Evolutionary conservation across 2,797 vertebrate species (phyloP), one percentile per base, ranked within the genome.

Genomic region (Rhinogobio ventralis): DNA sequence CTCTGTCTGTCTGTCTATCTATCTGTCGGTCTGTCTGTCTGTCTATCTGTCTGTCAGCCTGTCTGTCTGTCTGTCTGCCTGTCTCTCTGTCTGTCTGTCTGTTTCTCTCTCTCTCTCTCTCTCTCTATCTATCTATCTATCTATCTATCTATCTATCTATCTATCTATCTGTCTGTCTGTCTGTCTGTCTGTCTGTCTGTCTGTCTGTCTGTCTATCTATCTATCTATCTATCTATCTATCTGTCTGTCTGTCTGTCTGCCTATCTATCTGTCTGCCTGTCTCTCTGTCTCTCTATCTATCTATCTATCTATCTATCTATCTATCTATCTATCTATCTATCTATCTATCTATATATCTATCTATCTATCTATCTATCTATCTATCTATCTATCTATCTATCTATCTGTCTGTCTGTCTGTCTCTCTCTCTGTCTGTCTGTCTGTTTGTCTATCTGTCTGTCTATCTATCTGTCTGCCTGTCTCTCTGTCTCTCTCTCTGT

Each of bases 301-400:
- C 49, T 51, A 15, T 23, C 28, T 55, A 46, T 81, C 49, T 86
- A 72, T 72, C 49, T 83, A 4, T 17, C 19, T 17, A 39, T 4
- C 23, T 11, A 23, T 13, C 60, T 30, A 9, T 25, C 23, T 64
- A 0, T 7, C 11, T 19, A 1, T 9, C 55, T 8, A 0, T 60
- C 17, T 1, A 0, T 23, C 19, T 60, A 0, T n/a, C 19, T n/a
- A 0, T 7, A 2, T 60, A 0, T 2, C 57, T n/a, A 7, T 10
- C 17, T 2, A 1, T 30, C 45, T 46, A 1, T 71, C 1, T 45
- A 11, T 46, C 20, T 71, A 20, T 45, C 8, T 71, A 4, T 45
- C 33, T 71, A 2, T 49, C n/a, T 49, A 15, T 73, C 3, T 73
- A 7, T 36, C 4, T 62, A 0, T 45, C 14, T 46, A 3, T 13